phyloP scores from a whole-genome alignment of 2,888 invertebrate species.

The Temnothorax rugatulus region DNA sequence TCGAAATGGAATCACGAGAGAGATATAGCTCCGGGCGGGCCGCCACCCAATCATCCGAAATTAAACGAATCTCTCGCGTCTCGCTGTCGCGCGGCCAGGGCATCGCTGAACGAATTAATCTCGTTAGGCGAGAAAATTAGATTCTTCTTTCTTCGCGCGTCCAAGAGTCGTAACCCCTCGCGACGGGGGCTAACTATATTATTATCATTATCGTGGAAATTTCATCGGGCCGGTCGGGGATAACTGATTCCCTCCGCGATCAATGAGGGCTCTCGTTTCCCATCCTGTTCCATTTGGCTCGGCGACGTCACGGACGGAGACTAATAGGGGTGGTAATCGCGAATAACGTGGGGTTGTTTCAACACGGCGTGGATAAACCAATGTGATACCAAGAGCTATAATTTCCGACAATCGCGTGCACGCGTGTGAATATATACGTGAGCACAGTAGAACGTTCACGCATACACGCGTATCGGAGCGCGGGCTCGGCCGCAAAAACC shows the following conservation, averaged over 20 bases:
- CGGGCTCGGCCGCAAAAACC: neutral
- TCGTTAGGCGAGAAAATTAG: conserved; percentile 67
- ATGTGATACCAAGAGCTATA: conserved; percentile 56
- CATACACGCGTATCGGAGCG: neutral
- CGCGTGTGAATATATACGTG: neutral
- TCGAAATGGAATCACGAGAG: conserved; percentile 32
- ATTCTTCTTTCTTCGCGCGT: conserved; percentile 60
- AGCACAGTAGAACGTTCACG: neutral
- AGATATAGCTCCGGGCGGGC: neutral
- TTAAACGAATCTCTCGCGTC: conserved; percentile 56
- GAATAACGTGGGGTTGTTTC: conserved; percentile 61
- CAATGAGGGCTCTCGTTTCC: conserved; percentile 19
- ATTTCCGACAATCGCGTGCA: conserved; percentile 53
- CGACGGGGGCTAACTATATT: conserved; percentile 58
- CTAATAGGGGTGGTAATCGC: conserved; percentile 68
- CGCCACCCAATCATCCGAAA: conserved; percentile 23
- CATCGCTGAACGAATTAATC: conserved; percentile 65
- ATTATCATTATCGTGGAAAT: conserved; percentile 72
- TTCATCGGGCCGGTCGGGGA: conserved; percentile 58
- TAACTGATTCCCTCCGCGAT: conserved; percentile 65
- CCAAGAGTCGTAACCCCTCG: conserved; percentile 49
- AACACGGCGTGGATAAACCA: conserved; percentile 58
- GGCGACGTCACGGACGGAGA: conserved; percentile 43
- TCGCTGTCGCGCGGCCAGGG: conserved; percentile 22
- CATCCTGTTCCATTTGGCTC: conserved; percentile 40